These are phyloP conservation scores for Myotis lucifugus DNA, from an alignment of 2,113 vertebrate species.

Conservation along the genomic window DNA sequence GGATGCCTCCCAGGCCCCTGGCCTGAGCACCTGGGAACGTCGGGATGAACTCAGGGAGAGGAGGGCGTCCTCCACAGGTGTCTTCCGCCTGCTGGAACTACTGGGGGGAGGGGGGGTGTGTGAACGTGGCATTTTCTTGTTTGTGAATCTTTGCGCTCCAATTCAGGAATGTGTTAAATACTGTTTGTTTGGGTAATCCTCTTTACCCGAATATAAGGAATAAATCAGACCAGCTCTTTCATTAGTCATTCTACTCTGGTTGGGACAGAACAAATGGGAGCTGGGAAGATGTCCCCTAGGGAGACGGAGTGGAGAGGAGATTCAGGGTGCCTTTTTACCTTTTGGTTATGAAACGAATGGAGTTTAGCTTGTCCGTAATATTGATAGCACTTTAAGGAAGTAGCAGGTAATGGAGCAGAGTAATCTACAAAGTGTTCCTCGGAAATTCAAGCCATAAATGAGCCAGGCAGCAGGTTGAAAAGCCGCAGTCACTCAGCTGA, in stretches of 20 bases:
- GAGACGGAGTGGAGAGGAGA: too few species aligned
- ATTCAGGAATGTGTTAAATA: not conserved
- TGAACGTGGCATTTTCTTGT: not conserved
- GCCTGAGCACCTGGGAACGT: not conserved
- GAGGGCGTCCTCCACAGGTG: too few species aligned
- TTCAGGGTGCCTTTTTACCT: not conserved
- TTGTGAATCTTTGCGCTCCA: not conserved
- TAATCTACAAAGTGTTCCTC: fast-evolving
- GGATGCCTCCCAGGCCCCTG: not conserved
- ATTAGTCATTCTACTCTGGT: not conserved
- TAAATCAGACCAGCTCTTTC: not conserved
- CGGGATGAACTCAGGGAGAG: not conserved
- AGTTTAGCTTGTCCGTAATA: not conserved
- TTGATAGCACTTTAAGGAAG: not conserved
- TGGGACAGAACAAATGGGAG: not conserved
- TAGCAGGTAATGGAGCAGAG: not conserved
- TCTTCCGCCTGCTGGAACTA: not conserved
- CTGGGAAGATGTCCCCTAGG: not conserved
- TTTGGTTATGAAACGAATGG: not conserved
- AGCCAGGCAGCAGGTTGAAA: not conserved
- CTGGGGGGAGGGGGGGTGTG: fast-evolving
- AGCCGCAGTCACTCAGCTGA: not conserved
- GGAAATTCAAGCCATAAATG: not conserved
- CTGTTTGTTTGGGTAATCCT: not conserved
- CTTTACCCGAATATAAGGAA: not conserved